Evolutionary conservation across 2,113 vertebrate species (phyloP), one percentile per base, ranked within the genome.

Genomic region (Prochilodus magdalenae): DNA sequence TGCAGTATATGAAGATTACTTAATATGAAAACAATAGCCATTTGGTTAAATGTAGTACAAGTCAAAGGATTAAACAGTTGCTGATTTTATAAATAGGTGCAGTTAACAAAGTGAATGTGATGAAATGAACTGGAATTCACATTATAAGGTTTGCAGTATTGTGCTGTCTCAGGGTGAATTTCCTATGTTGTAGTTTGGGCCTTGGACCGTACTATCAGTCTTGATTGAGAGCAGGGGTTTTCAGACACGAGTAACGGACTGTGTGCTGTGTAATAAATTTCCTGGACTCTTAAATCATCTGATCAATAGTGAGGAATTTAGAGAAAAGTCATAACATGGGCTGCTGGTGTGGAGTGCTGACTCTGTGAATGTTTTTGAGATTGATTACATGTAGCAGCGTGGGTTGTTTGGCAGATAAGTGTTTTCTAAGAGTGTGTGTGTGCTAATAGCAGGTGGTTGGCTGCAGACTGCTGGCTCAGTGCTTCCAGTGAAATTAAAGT

Each of bases 201-300:
- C 51, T 30, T 55, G 5, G 62, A 65, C 62, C 15, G 12, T 65
- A 29, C 29, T 65, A 16, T 65, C 27, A 27, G 62, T 29, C 26
- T 29, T 65, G 62, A 3, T 65, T 7, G 7, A 70, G 33, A 55
- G 18, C 36, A 36, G 22, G 26, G 33, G 11, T 18, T 36, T 13
- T 44, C 11, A 72, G 70, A 14, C n/a, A 65, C 18, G 70, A 55
- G 24, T 36, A 74, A 81, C 74, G 16, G 36, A 30, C 26, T 62
- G 1, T 66, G 49, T 81, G 62, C 57, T 55, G 36, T 27, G 36
- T 80, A 62, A 73, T 72, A 26, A 71, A 59, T 11, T 62, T 16
- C 36, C 20, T 44, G 26, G 29, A 40, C 30, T 40, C 20, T 8
- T 27, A 15, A 36, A 24, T 22, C 16, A 44, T 16, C 5, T 27